These are phyloP conservation scores for Heliopora coerulea DNA, from an alignment of 92 coral and sea anemone genomes.

Conservation along the genomic window DNA sequence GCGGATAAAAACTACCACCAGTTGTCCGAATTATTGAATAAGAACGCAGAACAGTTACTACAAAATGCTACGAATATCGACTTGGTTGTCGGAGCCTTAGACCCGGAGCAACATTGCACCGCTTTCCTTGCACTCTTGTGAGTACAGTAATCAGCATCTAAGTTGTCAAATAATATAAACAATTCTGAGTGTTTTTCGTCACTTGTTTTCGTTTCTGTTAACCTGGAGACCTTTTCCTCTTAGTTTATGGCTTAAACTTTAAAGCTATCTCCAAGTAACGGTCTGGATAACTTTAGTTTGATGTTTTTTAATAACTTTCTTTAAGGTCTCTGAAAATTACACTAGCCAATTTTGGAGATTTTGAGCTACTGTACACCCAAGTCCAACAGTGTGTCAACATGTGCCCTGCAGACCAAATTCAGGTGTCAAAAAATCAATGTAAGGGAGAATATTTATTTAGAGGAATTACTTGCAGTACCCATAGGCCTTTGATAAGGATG, in stretches of 20 bases:
- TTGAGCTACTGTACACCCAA: constrained; percentile 88
- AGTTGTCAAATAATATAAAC: not conserved
- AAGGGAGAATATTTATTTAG: constrained; percentile 24
- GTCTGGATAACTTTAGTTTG: no score
- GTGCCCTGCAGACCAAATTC: constrained; percentile 90
- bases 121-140: constrained; percentile 96
- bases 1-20: constrained; percentile 90
- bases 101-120: constrained; percentile 94
- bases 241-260: no score
- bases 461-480: no score
- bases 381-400: constrained; percentile 89
- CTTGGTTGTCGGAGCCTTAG: constrained; percentile 90
- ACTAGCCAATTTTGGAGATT: constrained; percentile 89
- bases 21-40: constrained; percentile 85
- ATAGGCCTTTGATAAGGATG: no score
- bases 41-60: constrained; percentile 72
- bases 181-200: not conserved
- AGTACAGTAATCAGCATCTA: constrained; percentile 48
- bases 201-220: no score
- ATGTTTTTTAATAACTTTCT: no score
- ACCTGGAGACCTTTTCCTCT: no score
- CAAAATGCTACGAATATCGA: constrained; percentile 90
- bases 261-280: no score
- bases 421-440: constrained; percentile 81
- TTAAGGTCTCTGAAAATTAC: constrained; percentile 82